Evolutionary conservation across 2,113 vertebrate genomes (phyloP).

Genomic region (Donacobius atricapilla): DNA sequence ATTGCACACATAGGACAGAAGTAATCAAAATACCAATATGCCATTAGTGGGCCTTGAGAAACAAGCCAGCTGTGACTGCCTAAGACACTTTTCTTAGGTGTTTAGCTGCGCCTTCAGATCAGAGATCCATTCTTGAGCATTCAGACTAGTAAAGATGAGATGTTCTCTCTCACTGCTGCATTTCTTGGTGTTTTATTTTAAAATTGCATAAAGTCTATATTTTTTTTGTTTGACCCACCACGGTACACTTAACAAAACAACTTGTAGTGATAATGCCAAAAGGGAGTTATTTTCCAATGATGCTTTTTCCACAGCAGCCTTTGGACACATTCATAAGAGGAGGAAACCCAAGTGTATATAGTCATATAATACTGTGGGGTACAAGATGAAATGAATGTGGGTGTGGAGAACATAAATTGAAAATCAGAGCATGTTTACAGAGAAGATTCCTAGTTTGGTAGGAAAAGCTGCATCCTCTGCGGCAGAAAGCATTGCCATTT

Average conservation of each 20-base stretch:
- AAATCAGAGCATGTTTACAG: not conserved
- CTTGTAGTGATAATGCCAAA: not conserved
- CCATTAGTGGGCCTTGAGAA: not conserved
- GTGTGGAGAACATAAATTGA: not conserved
- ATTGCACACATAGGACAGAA: not conserved
- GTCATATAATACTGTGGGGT: not conserved
- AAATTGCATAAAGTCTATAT: not conserved
- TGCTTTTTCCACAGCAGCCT: not conserved
- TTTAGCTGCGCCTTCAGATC: not conserved
- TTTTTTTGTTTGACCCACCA: not conserved
- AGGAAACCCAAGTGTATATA: not conserved
- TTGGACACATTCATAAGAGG: not conserved
- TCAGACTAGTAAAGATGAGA: not conserved
- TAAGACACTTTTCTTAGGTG: not conserved
- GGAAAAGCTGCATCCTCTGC: not conserved
- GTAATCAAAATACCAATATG: not conserved
- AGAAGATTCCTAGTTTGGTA: not conserved
- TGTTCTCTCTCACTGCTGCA: not conserved
- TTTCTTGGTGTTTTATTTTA: not conserved
- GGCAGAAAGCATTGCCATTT: not conserved
- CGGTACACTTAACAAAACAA: not conserved
- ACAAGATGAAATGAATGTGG: not conserved
- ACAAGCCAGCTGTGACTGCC: not conserved
- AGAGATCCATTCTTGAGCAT: not conserved
- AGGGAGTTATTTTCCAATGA: not conserved